Evolutionary conservation across 2,888 invertebrate species (phyloP), one percentile per base, ranked within the genome.

Genomic region (Zaprionus bogoriensis): DNA sequence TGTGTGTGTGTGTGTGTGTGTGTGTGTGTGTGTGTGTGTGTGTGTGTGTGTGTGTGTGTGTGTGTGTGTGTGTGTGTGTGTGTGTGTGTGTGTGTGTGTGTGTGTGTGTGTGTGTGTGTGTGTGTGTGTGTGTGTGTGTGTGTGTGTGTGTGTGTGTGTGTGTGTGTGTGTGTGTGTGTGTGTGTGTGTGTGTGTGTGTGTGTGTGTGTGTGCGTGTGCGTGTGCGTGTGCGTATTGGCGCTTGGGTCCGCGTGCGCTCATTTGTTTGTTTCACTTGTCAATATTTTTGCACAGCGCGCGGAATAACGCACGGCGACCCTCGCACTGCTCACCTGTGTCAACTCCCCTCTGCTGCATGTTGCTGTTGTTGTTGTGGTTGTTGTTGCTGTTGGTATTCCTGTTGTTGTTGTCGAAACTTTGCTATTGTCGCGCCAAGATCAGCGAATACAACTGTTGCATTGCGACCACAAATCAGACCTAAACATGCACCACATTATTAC

Each of bases 201-300:
- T 48, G 14, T 42, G 28, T 53, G 46, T 39, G 17, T 14, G 3
- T 17, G 52, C 19, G 12, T 53, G 10, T 22, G 12, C 23, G 41
- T 12, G 36, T 10, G 30, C 59, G 45, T 17, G 19, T 38, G 32
- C 46, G 51, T 44, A 39, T 54, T 61, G 44, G 38, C 42, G 55
- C 38, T 59, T 58, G 46, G 46, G 52, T 22, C 58, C 60, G 59
- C 53, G 45, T 47, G 60, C 73, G 50, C 67, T 70, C 57, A 67
- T 74, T 69, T 77, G 69, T 70, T 65, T 65, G 69, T 78, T 78
- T 78, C 62, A 65, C 70, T 74, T 78, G 75, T 62, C 75, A 70
- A 65, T 70, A 59, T 64, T 59, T 57, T 64, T 64, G 57, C 20
- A 46, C 28, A 14, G 19, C 46, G 46, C n/a, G n/a, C n/a, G n/a